These are phyloP conservation scores for Apamea crenata DNA, from an alignment of 2,888 invertebrate species.

Conservation along the genomic window DNA sequence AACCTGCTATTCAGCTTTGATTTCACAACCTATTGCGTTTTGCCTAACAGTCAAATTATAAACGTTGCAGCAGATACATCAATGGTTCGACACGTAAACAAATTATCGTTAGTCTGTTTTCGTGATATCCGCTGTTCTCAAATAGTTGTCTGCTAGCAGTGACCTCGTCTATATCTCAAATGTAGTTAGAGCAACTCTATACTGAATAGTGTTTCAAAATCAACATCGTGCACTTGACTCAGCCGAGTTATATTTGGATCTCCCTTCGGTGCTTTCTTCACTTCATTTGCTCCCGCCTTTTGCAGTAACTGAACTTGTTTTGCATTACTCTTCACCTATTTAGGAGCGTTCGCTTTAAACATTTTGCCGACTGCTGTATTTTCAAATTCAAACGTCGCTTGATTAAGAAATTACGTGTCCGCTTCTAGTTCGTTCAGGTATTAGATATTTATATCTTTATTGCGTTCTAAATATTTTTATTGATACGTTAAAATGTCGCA, in stretches of 20 bases:
- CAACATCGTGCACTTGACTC: slow-evolving; percentile 75
- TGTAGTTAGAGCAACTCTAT: slow-evolving; percentile 55
- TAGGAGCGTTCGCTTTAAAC: not conserved
- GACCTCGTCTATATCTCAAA: slow-evolving; percentile 63
- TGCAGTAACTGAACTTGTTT: slow-evolving; percentile 50
- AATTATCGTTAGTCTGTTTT: slow-evolving; percentile 60
- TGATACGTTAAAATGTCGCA: slow-evolving; percentile 54
- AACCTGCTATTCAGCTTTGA: slow-evolving; percentile 34
- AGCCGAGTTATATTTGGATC: slow-evolving; percentile 72
- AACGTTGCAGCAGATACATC: slow-evolving; percentile 46
- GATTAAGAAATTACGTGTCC: slow-evolving; percentile 35
- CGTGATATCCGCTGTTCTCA: slow-evolving; percentile 60
- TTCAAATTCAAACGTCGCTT: not conserved
- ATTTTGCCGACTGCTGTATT: not conserved
- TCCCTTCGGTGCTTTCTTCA: slow-evolving; percentile 69
- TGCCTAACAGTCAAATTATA: slow-evolving; percentile 22
- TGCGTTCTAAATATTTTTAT: slow-evolving; percentile 65
- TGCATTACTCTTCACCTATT: slow-evolving; percentile 23
- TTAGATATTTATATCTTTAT: slow-evolving; percentile 56
- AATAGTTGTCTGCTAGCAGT: slow-evolving; percentile 60
- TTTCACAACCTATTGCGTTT: slow-evolving; percentile 50
- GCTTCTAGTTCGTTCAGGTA: slow-evolving; percentile 41
- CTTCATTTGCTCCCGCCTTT: slow-evolving; percentile 64
- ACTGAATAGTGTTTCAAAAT: slow-evolving; percentile 64
- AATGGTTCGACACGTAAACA: slow-evolving; percentile 53